phyloP scores from a whole-genome alignment of 2,113 vertebrate genomes.

The Poicephalus meyeri region DNA sequence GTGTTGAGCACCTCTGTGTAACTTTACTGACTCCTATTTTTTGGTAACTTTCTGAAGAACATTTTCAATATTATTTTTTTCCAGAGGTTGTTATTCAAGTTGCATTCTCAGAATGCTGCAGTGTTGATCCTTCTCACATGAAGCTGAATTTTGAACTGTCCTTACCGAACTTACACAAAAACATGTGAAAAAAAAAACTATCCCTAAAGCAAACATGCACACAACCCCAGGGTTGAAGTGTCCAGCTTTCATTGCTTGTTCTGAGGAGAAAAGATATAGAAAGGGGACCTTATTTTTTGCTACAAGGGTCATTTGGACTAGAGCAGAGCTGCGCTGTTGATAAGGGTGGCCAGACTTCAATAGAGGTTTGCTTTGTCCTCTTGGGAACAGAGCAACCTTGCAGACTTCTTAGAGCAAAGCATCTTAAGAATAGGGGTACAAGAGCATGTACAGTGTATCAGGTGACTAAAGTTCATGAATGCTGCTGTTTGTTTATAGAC shows the following conservation, averaged over 20 bases:
- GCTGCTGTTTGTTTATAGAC: not conserved
- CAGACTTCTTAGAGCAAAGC: not conserved
- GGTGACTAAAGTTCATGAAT: not conserved
- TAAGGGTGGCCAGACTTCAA: not conserved
- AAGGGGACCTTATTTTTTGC: not conserved
- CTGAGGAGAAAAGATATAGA: not conserved
- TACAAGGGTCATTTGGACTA: not conserved
- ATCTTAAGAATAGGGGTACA: not conserved
- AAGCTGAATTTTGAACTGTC: not conserved
- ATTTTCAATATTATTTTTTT: not conserved
- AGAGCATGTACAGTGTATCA: not conserved
- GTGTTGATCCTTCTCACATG: not conserved
- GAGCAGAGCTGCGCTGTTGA: not conserved
- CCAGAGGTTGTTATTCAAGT: not conserved
- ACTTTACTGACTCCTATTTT: not conserved
- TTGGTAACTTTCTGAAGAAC: not conserved
- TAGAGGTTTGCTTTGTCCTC: not conserved
- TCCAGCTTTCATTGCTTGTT: not conserved
- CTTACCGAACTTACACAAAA: not conserved
- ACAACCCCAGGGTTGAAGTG: not conserved
- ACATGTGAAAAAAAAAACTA: not conserved
- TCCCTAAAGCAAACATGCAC: no score
- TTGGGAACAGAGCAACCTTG: not conserved
- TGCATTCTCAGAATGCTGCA: not conserved
- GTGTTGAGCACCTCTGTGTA: not conserved